Evolutionary conservation across 2,113 vertebrate genomes (phyloP).

Genomic region (Fregetta grallaria): DNA sequence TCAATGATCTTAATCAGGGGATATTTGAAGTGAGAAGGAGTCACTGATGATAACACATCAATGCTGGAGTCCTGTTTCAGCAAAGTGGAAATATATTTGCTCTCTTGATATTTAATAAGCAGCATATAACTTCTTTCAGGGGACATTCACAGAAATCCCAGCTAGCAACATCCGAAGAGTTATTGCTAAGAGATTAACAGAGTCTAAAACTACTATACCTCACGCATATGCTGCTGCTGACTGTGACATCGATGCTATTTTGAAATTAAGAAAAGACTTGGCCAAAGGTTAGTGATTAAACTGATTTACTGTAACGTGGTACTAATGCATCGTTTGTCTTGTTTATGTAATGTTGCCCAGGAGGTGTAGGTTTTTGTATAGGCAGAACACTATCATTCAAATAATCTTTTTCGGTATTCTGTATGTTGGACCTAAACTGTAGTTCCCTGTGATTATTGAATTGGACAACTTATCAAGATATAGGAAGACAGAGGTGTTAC

Average conservation of each 20-base stretch:
- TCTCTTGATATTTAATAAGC: background rate
- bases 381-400: background rate
- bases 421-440: background rate
- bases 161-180: conserved; percentile 89
- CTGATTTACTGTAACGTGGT: background rate
- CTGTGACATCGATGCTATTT: conserved; percentile 88
- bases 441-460: background rate
- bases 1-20: background rate
- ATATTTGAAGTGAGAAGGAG: background rate
- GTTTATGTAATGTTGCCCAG: background rate
- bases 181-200: conserved; percentile 91
- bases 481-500: background rate
- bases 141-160: conserved; percentile 90
- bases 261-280: conserved; percentile 83
- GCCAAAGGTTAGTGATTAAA: conserved; percentile 71
- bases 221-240: conserved; percentile 89
- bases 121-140: conserved; percentile 73
- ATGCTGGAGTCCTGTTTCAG: background rate
- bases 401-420: background rate
- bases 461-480: background rate
- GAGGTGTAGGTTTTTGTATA: background rate
- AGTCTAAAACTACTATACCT: conserved; percentile 93
- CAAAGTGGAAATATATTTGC: background rate
- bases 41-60: background rate
- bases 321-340: background rate